Base-by-base conservation (phyloP, 2,797 vertebrate genomes). In the Leucoraja ocellata region DNA sequence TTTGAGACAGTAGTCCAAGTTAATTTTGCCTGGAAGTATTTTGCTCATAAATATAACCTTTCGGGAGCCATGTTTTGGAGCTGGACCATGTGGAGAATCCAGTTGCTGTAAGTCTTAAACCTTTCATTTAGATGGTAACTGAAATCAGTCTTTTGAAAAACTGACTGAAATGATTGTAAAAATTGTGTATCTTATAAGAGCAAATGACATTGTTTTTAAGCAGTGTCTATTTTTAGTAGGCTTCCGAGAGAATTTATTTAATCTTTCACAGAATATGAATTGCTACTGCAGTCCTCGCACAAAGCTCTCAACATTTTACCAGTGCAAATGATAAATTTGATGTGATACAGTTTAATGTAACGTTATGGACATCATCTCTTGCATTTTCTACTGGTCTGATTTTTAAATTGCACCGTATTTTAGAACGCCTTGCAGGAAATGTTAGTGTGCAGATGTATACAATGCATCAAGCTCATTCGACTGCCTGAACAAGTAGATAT, bases 41-140 rank as follows among this genome's bases (percentile, higher is more conserved):
- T 92, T 92, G 71, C 71, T n/a, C 71, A 54, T 58, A 76, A 54
- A 76, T 39, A 92, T 92, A 92, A 92, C 90, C 90, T 92, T 91
- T 92, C 90, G 71, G 90, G 90, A 92, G 90, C 90, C 90, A 92
- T 92, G 90, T 92, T 92, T 92, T 92, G 90, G 90, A 92, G 90
- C 90, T 92, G 90, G 71, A 92, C 90, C 90, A 92, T 92, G 90
- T 92, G 90, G 90, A 74, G 90, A 76, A 92, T 92, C 39, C 71
- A 76, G 90, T 92, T 92, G 71, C 90, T 92, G 90, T 92, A 25
- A 92, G 90, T 92, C 90, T 73, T 92, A 92, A 92, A 73, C 71
- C 90, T 76, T 92, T 92, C 68, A 13, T 92, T 92, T 74, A 54
- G n/a, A 88, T 76, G 90, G 90, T 92, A 76, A 92, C 90, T 74